Base-by-base conservation (phyloP, 2,888 invertebrate species). In the Aspidiotus rigidus region DNA sequence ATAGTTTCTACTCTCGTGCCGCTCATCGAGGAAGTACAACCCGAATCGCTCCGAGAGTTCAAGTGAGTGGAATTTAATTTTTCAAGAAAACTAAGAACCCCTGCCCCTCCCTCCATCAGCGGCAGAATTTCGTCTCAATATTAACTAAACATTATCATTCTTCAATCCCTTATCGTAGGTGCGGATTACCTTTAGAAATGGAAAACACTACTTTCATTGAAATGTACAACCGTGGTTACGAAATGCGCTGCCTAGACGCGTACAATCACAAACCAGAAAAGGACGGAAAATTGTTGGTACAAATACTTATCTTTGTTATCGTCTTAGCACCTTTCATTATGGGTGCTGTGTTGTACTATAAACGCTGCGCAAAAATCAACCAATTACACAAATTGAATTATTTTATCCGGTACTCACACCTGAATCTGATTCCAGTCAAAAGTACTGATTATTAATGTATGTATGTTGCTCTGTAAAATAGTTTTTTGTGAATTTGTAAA, bases 301-400 rank as follows among this genome's bases (percentile, higher is more conserved):
- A 70, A 28, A 71, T 90, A 40, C 79, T 90, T 15, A 81, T 90
- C 0, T 87, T 86, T 57, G 79, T 86, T 0, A 79, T 88, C 0
- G 76, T 89, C 11, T 85, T 86, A 0, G 83, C 90, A 5, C 88
- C 89, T 0, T 75, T 87, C 10, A 81, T 85, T 72, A 76, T 89
- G 11, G 80, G 81, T 0, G 78, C 86, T 74, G 74, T 86, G 49
- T 78, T 85, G 49, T 83, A 87, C 81, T 71, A 69, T 54, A 67
- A 60, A 39, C 57, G 67, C 7, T 28, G 13, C 13, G 28, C 13
- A 39, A 16, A 28, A 15, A 28, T 9, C 11, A 59, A 10, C 39
- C 13, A 28, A 59, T 39, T 44, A 39, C 17, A 28, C 11, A 39
- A 16, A 40, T 13, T 41, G 16, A 42, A 41, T 39, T 44, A 59